phyloP scores from a whole-genome alignment of 2,888 invertebrate species.

The Pheosia gnoma region DNA sequence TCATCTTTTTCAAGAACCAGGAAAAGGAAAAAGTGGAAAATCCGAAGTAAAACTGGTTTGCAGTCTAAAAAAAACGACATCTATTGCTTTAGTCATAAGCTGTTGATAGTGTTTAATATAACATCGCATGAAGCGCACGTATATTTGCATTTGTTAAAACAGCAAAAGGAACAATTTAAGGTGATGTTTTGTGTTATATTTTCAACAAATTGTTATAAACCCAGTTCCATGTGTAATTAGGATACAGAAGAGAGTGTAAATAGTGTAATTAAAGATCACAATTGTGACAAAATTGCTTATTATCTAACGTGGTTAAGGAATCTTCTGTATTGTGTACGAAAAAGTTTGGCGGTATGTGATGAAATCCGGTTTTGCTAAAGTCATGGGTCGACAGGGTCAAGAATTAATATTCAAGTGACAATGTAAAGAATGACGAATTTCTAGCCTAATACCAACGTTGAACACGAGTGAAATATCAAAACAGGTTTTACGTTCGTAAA shows the following conservation, averaged over 20 bases:
- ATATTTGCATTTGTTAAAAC: not conserved
- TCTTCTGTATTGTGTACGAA: not conserved
- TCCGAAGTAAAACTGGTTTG: not conserved
- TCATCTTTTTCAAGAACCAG: not conserved
- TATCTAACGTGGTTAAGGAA: not conserved
- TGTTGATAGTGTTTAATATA: conserved; percentile 3
- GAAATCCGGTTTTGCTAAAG: not conserved
- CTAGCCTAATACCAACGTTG: not conserved
- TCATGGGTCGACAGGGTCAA: not conserved
- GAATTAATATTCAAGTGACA: not conserved
- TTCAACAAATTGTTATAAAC: not conserved
- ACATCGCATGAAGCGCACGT: conserved; percentile 1
- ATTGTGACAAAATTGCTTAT: not conserved
- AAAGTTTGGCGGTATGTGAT: not conserved
- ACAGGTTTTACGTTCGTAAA: not conserved
- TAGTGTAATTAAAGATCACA: not conserved
- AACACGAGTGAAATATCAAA: not conserved
- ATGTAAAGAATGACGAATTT: not conserved
- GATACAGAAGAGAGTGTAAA: not conserved
- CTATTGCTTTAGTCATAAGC: not conserved
- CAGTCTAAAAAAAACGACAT: not conserved
- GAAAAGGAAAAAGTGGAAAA: not conserved
- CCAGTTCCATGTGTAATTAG: not conserved
- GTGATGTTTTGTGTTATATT: conserved; percentile 1
- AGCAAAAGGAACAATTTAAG: not conserved